Conservation (phyloP, 2,888 invertebrate genomes). For the Nomada hirtipes region DNA sequence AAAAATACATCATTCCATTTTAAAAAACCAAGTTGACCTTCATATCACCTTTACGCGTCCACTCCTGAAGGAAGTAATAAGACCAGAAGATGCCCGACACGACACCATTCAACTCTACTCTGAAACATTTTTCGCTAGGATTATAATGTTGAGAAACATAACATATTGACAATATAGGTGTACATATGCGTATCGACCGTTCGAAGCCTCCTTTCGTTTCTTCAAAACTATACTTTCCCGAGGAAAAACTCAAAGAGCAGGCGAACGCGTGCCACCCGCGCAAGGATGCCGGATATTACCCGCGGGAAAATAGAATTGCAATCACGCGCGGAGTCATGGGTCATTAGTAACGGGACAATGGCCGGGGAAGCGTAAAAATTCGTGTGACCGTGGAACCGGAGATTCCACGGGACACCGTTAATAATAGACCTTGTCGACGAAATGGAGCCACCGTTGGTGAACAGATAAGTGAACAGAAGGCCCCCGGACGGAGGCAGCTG, state of each 20-base stretch:
- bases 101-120: too few species aligned
- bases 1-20: too few species aligned
- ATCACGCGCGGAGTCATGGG: constrained; percentile 24
- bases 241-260: background rate
- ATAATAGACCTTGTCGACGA: constrained; percentile 55
- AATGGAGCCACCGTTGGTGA: background rate
- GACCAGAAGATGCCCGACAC: too few species aligned
- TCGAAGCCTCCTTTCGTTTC: too few species aligned
- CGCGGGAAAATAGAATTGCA: constrained; percentile 39
- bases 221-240: too few species aligned
- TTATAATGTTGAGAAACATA: too few species aligned
- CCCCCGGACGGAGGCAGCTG: constrained; percentile 52
- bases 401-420: constrained; percentile 40
- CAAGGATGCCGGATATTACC: background rate
- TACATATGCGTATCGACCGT: too few species aligned
- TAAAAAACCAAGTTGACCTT: too few species aligned
- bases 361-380: constrained; percentile 26
- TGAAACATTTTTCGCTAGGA: too few species aligned
- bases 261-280: background rate
- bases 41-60: too few species aligned
- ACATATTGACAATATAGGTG: too few species aligned
- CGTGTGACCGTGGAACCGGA: constrained; percentile 21
- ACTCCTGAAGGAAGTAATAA: too few species aligned
- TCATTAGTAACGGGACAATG: constrained; percentile 35
- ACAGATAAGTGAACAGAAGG: constrained; percentile 24